Percentiles rank a stretch among this genome's conserved stretches.
These are phyloP conservation scores for Phaethon lepturus DNA, from an alignment of 2,113 vertebrate genomes.

Conservation along the genomic window DNA sequence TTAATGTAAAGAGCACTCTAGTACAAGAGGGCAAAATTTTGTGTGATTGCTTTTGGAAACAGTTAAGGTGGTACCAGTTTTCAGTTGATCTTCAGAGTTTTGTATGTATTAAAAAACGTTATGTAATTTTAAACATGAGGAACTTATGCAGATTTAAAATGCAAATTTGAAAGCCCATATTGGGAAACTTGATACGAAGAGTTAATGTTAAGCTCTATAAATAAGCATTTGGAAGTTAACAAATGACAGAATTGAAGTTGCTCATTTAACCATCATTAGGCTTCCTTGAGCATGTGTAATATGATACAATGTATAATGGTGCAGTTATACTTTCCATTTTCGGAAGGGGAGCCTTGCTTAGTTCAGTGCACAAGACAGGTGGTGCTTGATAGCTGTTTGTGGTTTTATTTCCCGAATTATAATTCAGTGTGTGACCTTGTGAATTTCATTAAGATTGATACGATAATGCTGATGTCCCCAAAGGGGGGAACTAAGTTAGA, in stretches of 20 bases:
- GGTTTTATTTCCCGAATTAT: background rate
- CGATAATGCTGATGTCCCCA: background rate
- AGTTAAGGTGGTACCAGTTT: background rate
- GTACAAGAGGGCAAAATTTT: background rate
- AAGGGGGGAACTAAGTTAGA: background rate
- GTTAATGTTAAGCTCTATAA: conserved; percentile 5
- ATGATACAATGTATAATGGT: background rate
- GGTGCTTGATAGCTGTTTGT: background rate
- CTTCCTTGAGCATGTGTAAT: background rate
- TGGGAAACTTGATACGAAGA: background rate
- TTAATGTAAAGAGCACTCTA: background rate
- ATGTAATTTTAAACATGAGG: background rate
- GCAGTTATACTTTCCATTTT: background rate
- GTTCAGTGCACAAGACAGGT: background rate
- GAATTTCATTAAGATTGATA: background rate
- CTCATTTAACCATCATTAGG: background rate
- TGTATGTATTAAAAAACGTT: background rate
- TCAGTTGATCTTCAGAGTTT: background rate
- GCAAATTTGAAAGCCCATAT: background rate
- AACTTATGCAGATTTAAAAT: background rate
- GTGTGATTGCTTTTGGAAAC: background rate
- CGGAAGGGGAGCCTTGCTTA: background rate
- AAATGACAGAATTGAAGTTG: background rate
- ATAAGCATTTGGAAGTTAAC: background rate
- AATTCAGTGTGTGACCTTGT: background rate